A percentile compares a stretch with the other conserved stretches of the same genome.
phyloP scores from a whole-genome alignment of 2,797 vertebrate genomes.

The Phrynocephalus vlangalii region DNA sequence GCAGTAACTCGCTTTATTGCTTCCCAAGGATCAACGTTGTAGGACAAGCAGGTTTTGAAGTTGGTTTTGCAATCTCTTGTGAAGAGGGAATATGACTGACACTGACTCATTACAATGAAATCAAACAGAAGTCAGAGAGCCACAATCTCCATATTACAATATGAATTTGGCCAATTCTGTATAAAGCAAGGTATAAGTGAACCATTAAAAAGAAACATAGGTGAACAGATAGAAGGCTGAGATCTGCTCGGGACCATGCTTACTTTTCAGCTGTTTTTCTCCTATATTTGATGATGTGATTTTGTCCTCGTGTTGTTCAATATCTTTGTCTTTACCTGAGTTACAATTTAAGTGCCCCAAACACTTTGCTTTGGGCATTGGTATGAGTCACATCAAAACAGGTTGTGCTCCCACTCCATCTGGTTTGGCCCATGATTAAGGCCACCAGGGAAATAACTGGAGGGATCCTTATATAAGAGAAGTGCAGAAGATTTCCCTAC shows the following conservation, averaged over 20 bases:
- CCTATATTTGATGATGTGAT: background rate
- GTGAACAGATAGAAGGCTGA: background rate
- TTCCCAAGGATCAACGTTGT: background rate
- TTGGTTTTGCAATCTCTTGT: background rate
- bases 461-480: background rate
- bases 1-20: background rate
- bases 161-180: background rate
- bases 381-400: background rate
- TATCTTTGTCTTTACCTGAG: background rate
- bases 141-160: background rate
- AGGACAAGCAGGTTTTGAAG: background rate
- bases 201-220: background rate
- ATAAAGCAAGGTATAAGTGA: background rate
- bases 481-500: no score
- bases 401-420: background rate
- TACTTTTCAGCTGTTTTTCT: background rate
- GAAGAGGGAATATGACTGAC: background rate
- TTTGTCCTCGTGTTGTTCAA: background rate
- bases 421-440: background rate
- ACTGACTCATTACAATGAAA: background rate
- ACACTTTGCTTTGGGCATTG: background rate
- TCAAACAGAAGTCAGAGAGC: background rate
- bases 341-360: background rate
- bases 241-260: background rate
- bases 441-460: background rate